phyloP scores from a whole-genome alignment of 2,888 invertebrate genomes.

The Cerastoderma edule region DNA sequence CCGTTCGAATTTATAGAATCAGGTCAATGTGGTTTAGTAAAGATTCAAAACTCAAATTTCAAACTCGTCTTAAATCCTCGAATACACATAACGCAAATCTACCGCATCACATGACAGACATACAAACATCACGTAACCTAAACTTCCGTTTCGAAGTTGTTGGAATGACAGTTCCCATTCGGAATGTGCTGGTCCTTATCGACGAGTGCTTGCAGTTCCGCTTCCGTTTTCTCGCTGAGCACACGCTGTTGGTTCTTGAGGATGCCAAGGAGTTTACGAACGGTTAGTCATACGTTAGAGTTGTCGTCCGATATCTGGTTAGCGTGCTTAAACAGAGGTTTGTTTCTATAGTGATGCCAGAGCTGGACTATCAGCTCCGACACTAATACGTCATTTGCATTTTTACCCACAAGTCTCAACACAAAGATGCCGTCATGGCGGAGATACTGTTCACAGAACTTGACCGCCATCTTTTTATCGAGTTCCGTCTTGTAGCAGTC shows the following conservation, averaged over 20 bases:
- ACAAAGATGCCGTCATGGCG: slow-evolving; percentile 83
- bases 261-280: slow-evolving; percentile 73
- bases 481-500: slow-evolving; percentile 80
- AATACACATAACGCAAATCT: slow-evolving; percentile 22
- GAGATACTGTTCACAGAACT: slow-evolving; percentile 82
- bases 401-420: slow-evolving; percentile 82
- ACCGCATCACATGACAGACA: slow-evolving; percentile 18
- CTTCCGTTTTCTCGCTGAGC: slow-evolving; percentile 60
- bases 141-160: slow-evolving; percentile 58
- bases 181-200: slow-evolving; percentile 56
- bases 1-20: too few relatives aligned
- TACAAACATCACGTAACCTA: slow-evolving; percentile 21
- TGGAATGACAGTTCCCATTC: slow-evolving; percentile 58
- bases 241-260: slow-evolving; percentile 74
- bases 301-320: slow-evolving; percentile 80
- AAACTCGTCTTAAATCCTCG: background rate
- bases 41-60: slow-evolving; percentile 19
- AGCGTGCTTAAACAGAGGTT: slow-evolving; percentile 78
- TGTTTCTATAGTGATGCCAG: slow-evolving; percentile 82
- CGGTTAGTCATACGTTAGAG: slow-evolving; percentile 81
- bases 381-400: slow-evolving; percentile 83
- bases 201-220: slow-evolving; percentile 57
- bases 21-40: slow-evolving; percentile 13
- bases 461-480: slow-evolving; percentile 80
- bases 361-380: slow-evolving; percentile 82